Base-by-base conservation (phyloP, 2,797 vertebrate species). In the Vireo griseus region DNA sequence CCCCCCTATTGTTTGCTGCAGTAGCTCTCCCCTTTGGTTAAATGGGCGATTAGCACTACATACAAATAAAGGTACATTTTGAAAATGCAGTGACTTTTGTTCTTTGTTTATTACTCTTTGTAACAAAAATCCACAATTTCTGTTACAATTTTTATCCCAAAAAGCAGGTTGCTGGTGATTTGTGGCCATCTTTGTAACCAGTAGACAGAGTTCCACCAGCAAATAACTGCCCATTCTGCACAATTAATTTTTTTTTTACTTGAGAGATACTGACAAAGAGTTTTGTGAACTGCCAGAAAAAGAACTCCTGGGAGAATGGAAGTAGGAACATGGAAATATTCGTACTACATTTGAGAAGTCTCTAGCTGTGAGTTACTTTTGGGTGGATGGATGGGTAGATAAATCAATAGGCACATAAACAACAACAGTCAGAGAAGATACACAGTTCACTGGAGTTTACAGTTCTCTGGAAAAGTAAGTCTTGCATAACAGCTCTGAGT, bases 391-490 rank as follows among this genome's bases (percentile, higher is more conserved):
- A 59, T 66, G 19, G 24, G 6, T 14, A 54, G 68, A 80, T 63
- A 96, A 92, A 95, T 94, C 86, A 94, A 82, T 52, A 57, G 42
- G 21, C 51, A 74, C 29, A 57, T 78, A 93, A 96, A 95, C 87
- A 97, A 80, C 71, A 93, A 94, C 37, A 88, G 85, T 37, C 39
- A 75, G 66, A 75, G 68, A 88, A 84, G 91, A 87, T 55, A 73
- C 45, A 91, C 86, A 94, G 67, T 72, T 95, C 89, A 95, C 82
- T 86, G 85, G 79, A 55, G 58, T 92, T 94, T 85, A 92, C 58
- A 77, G 79, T 55, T 87, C 92, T 94, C 81, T 79, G 68, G 55
- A 93, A 93, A 90, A 55, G 39, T 45, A 80, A 89, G 73, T 88
- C 52, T 88, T 90, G 68, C 87, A 13, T 74, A 92, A 66, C 54